Evolutionary conservation across 64 coral and sea anemone species (phyloP).

Genomic region (Actinia equina): DNA sequence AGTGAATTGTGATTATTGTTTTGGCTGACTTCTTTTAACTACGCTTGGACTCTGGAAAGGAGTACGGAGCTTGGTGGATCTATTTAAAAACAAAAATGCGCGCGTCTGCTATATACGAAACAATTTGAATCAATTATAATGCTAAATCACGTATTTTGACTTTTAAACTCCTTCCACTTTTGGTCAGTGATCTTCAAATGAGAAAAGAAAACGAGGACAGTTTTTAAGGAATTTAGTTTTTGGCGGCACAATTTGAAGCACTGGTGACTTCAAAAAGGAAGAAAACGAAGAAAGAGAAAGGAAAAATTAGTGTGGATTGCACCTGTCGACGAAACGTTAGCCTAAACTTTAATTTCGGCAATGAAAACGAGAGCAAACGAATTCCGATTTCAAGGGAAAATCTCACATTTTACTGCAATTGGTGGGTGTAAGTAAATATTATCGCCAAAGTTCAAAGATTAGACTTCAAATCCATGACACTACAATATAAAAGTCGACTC

Average conservation of each 20-base stretch:
- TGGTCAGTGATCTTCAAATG: too few relatives aligned
- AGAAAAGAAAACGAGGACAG: too few relatives aligned
- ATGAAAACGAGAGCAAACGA: too few relatives aligned
- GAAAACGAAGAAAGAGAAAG: too few relatives aligned
- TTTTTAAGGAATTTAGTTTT: too few relatives aligned
- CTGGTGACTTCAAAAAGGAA: too few relatives aligned
- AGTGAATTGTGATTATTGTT: neutral
- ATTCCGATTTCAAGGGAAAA: neutral
- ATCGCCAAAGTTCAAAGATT: neutral
- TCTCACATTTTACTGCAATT: neutral
- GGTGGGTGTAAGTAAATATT: neutral
- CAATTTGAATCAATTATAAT: neutral
- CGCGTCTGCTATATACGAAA: neutral
- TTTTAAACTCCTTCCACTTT: too few relatives aligned
- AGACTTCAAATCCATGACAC: conserved; percentile 37
- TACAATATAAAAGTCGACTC: conserved; percentile 30
- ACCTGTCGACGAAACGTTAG: too few relatives aligned
- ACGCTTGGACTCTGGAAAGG: neutral
- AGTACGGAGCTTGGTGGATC: neutral
- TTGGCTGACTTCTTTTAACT: neutral
- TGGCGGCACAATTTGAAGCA: too few relatives aligned
- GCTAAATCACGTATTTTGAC: too few relatives aligned
- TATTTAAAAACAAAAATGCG: neutral
- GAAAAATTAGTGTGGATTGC: too few relatives aligned
- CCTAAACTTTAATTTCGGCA: too few relatives aligned